Base-by-base conservation (phyloP, 2,113 vertebrate genomes). In the Actinemys pallida region DNA sequence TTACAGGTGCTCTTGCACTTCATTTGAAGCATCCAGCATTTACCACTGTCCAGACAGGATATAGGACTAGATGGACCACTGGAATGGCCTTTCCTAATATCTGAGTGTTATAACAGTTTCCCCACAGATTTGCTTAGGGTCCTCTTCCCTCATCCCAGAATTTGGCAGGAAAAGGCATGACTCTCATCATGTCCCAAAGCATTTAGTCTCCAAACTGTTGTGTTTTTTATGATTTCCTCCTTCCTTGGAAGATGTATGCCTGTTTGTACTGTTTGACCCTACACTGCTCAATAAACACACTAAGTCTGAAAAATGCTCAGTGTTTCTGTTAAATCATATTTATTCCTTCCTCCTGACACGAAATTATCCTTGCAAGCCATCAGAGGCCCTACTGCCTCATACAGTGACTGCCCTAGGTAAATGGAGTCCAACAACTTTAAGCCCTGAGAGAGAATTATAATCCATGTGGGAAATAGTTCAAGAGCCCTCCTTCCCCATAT, bases 201-300 rank as follows among this genome's bases (percentile, higher is more conserved):
- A 0, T n/a, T 39, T 25, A 39, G 45, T n/a, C 17, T 89, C 3
- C 0, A 7, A 27, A 4, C 5, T 20, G 27, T 72, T 10, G 52
- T 17, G 17, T 56, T 56, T 9, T n/a, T 69, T 20, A 72, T 39
- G 5, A 8, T 47, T 49, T 8, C 76, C 20, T 22, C 83, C 45
- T 50, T 7, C 83, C n/a, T 54, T 83, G 31, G 81, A 57, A 69
- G 59, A 24, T 0, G 4, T 8, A 53, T 35, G 22, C 22, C 78
- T 79, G 89, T 84, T n/a, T 0, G 0, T 72, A 49, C 10, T 78
- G 62, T 5, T 69, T 2, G 11, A 75, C 29, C 57, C n/a, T 84
- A 65, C 57, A 82, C 8, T 39, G 45, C 1, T 5, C 45, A 14
- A 4, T 78, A 53, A 79, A 39, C 10, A 69, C 47, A 45, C 47